These are phyloP conservation scores for Shinisaurus crocodilurus DNA, from an alignment of 2,113 vertebrate species.

Conservation along the genomic window DNA sequence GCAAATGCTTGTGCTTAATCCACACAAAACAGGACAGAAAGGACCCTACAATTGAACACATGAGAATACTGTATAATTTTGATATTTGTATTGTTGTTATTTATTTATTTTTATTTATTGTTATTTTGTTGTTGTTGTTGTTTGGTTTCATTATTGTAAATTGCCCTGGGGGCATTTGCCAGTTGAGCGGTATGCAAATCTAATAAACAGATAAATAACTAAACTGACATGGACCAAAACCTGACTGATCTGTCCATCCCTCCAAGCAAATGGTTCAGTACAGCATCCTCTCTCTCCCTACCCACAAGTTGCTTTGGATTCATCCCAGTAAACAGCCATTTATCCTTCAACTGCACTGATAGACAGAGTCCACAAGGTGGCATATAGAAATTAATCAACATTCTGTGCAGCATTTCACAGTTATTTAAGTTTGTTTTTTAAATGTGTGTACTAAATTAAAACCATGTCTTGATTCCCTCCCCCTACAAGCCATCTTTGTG, in stretches of 20 bases:
- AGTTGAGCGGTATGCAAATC: too few species aligned
- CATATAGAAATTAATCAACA: constrained; percentile 15
- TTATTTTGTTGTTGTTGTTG: too few species aligned
- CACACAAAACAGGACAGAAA: background rate
- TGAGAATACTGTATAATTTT: too few species aligned
- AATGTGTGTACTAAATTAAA: background rate
- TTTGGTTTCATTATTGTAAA: too few species aligned
- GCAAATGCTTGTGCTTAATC: background rate
- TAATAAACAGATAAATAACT: too few species aligned
- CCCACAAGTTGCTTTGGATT: background rate
- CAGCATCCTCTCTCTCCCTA: too few species aligned
- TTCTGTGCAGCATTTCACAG: background rate
- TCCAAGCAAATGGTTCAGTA: background rate
- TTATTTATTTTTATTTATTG: too few species aligned
- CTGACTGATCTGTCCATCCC: background rate
- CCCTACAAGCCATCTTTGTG: background rate
- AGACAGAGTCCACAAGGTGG: constrained; percentile 19
- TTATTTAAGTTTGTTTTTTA: constrained; percentile 17
- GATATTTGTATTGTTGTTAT: too few species aligned
- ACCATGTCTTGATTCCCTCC: background rate
- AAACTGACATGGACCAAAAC: background rate
- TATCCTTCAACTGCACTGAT: background rate
- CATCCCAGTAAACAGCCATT: background rate
- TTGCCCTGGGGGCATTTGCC: too few species aligned
- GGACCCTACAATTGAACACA: background rate